Conservation (phyloP, 2,888 invertebrate genomes). For the Hymenopus coronatus region DNA sequence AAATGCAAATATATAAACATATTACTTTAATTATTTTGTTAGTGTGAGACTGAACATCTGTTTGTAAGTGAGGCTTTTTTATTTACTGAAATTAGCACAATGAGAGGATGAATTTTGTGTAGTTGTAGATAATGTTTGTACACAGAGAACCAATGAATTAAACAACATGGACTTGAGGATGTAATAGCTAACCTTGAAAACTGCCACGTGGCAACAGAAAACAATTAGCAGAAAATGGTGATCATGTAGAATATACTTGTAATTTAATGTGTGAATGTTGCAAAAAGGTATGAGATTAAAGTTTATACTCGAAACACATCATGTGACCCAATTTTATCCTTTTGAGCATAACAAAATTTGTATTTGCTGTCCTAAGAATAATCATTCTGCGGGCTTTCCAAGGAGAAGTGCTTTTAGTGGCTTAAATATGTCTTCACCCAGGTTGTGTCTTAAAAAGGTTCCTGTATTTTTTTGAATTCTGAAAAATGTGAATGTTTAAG, state of each 20-base stretch:
- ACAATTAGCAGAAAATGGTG: not conserved
- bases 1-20: not conserved
- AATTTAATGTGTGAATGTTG: not conserved
- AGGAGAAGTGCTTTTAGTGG: not conserved
- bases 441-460: slow-evolving; percentile 11
- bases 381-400: not conserved
- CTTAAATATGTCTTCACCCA: not conserved
- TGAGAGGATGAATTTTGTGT: not conserved
- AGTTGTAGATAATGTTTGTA: not conserved
- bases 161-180: not conserved
- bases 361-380: not conserved
- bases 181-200: not conserved
- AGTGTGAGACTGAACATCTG: slow-evolving; percentile 7
- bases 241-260: not conserved
- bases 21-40: slow-evolving; percentile 11
- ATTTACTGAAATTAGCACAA: not conserved
- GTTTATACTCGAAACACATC: not conserved
- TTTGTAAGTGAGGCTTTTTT: not conserved
- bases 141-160: not conserved
- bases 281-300: not conserved
- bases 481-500: not conserved
- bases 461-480: not conserved
- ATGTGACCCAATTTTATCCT: not conserved
- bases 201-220: not conserved
- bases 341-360: not conserved